A percentile compares a stretch with the other conserved stretches of the same genome.
Conservation (phyloP, 2,888 invertebrate species). For the Callinectes sapidus region DNA sequence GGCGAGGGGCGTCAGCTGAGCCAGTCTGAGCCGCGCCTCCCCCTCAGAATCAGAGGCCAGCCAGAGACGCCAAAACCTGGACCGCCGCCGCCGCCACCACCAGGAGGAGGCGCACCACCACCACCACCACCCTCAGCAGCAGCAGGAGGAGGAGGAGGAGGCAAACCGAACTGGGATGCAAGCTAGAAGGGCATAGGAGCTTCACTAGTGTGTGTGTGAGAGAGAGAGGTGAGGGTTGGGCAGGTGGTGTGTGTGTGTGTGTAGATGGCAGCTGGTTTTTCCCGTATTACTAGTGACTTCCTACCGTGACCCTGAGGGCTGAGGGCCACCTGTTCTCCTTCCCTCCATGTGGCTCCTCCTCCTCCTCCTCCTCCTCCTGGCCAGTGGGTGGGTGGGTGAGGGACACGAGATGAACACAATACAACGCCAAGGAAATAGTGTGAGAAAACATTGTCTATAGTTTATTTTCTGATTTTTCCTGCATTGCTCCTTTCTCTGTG, state of each 20-base stretch:
- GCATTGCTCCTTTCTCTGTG: no score
- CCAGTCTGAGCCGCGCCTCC: constrained; percentile 35
- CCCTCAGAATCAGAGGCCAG: neutral
- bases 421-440: no score
- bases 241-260: neutral
- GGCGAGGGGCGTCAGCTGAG: constrained; percentile 37
- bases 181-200: neutral
- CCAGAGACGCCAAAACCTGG: constrained; percentile 5
- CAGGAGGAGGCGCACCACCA: neutral
- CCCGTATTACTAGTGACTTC: neutral
- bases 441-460: no score
- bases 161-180: constrained; percentile 14
- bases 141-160: neutral
- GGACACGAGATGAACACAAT: no score
- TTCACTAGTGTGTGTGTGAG: neutral
- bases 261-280: neutral
- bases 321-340: no score
- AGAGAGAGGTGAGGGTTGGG: neutral
- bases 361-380: constrained; percentile 11
- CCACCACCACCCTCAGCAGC: neutral
- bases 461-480: no score
- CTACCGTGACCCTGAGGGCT: neutral
- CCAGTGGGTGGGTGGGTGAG: no score
- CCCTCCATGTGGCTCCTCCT: no score
- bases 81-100: neutral